A percentile compares a stretch with the other conserved stretches of the same genome.
phyloP scores from a whole-genome alignment of 2,888 invertebrate genomes.

The Drosophila mimica region DNA sequence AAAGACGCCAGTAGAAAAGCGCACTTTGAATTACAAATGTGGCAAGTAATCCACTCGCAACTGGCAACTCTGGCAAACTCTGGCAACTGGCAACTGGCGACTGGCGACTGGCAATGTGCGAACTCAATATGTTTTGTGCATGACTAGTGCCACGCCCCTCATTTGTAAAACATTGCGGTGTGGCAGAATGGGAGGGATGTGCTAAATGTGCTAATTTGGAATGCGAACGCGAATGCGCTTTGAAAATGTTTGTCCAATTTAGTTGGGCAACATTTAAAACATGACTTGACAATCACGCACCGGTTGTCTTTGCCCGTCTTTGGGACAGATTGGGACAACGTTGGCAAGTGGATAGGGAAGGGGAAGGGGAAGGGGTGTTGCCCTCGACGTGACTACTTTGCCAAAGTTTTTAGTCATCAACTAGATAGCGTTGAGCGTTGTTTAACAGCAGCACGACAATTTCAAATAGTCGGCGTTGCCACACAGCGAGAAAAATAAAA shows the following conservation, averaged over 20 bases:
- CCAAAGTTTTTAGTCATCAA: conserved; percentile 76
- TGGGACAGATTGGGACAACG: conserved; percentile 15
- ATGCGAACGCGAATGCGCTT: conserved; percentile 65
- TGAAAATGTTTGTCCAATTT: conserved; percentile 79
- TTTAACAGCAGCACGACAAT: conserved; percentile 52
- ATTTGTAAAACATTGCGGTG: conserved; percentile 22
- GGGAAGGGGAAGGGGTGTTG: conserved; percentile 15
- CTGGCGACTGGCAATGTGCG: conserved; percentile 10
- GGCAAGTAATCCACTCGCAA: conserved; percentile 44
- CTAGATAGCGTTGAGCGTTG: conserved; percentile 74
- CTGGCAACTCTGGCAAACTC: conserved; percentile 8
- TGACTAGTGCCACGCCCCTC: conserved; percentile 36
- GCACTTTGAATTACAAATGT: conserved; percentile 78
- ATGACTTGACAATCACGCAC: conserved; percentile 78
- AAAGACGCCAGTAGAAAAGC: conserved; percentile 49
- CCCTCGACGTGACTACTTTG: conserved; percentile 68
- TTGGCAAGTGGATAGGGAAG: conserved; percentile 1
- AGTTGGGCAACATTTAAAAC: conserved; percentile 79
- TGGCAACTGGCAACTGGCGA: conserved; percentile 1
- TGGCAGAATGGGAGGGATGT: background rate
- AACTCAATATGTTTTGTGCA: conserved; percentile 35
- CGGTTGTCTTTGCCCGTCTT: conserved; percentile 25
- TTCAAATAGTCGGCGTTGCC: conserved; percentile 12
- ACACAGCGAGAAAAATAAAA: conserved; percentile 24
- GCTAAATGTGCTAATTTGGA: conserved; percentile 72